These are phyloP conservation scores for Dryobates pubescens DNA, from an alignment of 2,797 vertebrate species.

Conservation along the genomic window DNA sequence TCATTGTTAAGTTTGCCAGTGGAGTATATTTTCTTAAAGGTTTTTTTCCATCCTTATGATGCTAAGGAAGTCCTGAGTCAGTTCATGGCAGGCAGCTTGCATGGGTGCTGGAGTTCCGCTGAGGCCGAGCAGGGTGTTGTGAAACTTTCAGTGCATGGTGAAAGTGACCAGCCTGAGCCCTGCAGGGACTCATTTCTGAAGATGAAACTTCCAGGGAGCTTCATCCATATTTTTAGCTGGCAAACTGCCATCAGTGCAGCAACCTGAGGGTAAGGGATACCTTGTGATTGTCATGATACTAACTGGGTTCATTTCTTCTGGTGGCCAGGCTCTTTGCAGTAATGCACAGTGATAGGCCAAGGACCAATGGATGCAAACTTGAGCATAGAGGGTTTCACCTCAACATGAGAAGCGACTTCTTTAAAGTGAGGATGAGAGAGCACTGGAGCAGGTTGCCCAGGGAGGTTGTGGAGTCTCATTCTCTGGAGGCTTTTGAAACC, in stretches of 20 bases:
- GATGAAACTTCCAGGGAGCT: accelerated
- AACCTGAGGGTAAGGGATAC: neutral
- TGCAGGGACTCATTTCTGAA: neutral
- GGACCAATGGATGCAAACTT: too few relatives aligned
- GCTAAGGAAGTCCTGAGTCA: accelerated
- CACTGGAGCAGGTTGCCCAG: too few relatives aligned
- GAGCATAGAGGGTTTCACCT: too few relatives aligned
- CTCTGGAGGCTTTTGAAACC: too few relatives aligned
- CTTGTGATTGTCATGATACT: accelerated
- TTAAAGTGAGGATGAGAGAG: too few relatives aligned
- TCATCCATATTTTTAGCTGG: neutral
- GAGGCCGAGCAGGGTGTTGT: neutral
- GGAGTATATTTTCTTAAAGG: accelerated
- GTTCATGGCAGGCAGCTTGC: accelerated
- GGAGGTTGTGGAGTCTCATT: too few relatives aligned
- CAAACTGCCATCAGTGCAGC: neutral
- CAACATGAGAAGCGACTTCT: too few relatives aligned
- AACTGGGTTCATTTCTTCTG: neutral
- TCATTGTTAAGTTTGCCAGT: neutral
- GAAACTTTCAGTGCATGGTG: accelerated
- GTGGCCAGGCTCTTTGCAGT: too few relatives aligned
- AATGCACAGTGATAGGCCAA: too few relatives aligned
- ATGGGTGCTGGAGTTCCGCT: accelerated
- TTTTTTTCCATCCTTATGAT: neutral
- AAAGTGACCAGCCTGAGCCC: neutral